phyloP scores from a whole-genome alignment of 53 echinoderm and acorn worm species.

The Stichopus horrens region DNA sequence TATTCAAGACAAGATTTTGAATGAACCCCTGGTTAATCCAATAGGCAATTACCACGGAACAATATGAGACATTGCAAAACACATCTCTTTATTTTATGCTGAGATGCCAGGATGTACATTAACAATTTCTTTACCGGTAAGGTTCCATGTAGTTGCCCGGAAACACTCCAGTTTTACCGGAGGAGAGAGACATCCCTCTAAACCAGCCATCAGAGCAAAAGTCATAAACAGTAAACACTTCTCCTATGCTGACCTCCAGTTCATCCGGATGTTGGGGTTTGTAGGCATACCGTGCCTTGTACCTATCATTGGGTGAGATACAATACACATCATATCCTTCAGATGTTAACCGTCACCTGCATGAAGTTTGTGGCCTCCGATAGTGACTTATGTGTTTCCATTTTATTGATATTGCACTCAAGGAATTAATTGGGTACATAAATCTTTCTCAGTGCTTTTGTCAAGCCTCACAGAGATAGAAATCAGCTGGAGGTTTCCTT shows the following conservation, averaged over 20 bases:
- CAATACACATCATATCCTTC: too few species aligned
- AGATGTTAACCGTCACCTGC: too few species aligned
- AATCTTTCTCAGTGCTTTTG: too few species aligned
- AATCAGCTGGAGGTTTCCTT: too few species aligned
- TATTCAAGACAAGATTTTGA: too few species aligned
- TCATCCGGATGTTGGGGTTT: conserved; percentile 85
- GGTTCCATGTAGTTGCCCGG: conserved; percentile 95
- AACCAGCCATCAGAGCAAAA: conserved; percentile 89
- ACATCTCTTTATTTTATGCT: too few species aligned
- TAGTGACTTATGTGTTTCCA: too few species aligned
- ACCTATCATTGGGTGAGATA: conserved; percentile 42
- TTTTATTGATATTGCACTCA: not conserved
- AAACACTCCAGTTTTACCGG: conserved; percentile 84
- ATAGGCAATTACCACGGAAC: too few species aligned
- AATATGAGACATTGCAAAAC: too few species aligned
- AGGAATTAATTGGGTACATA: not conserved
- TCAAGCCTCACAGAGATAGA: too few species aligned
- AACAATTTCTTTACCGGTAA: conserved; percentile 69
- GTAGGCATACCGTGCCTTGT: conserved; percentile 78
- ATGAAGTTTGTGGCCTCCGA: too few species aligned
- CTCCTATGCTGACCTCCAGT: conserved; percentile 79
- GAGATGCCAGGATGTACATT: not conserved
- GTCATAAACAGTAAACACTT: conserved; percentile 85
- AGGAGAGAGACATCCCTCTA: conserved; percentile 75
- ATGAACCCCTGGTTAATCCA: too few species aligned